Evolutionary conservation across 2,888 invertebrate species (phyloP).

Genomic region (Aporophyla lueneburgensis): DNA sequence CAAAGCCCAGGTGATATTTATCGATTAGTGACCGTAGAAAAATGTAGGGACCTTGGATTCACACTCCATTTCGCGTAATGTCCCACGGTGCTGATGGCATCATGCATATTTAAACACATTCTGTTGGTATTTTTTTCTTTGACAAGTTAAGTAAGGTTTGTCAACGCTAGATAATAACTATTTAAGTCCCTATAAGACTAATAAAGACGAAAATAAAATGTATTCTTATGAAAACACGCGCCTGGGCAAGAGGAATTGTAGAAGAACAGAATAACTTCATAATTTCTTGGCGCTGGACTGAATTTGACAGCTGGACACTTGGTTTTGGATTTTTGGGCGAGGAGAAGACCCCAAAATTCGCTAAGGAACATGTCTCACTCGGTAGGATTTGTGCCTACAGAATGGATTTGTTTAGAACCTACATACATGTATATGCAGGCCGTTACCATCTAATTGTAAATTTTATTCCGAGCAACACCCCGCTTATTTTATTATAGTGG

Average conservation of each 20-base stretch:
- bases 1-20: constrained; percentile 32
- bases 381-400: constrained; percentile 1
- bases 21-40: constrained; percentile 65
- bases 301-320: neutral
- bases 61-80: constrained; percentile 67
- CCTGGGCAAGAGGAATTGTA: neutral
- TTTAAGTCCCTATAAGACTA: neutral
- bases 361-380: constrained; percentile 2
- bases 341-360: neutral
- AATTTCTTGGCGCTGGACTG: constrained; percentile 1
- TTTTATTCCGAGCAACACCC: neutral
- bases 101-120: constrained; percentile 59
- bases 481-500: neutral
- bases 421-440: neutral
- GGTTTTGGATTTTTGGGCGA: neutral
- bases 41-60: constrained; percentile 71
- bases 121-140: constrained; percentile 16
- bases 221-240: neutral
- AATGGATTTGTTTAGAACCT: neutral
- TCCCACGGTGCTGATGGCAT: constrained; percentile 52
- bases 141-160: constrained; percentile 44
- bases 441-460: neutral
- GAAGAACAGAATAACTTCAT: neutral
- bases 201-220: neutral
- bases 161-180: constrained; percentile 17